Base-by-base conservation (phyloP, 1,140 invertebrate genomes). In the Fopius arisanus region DNA sequence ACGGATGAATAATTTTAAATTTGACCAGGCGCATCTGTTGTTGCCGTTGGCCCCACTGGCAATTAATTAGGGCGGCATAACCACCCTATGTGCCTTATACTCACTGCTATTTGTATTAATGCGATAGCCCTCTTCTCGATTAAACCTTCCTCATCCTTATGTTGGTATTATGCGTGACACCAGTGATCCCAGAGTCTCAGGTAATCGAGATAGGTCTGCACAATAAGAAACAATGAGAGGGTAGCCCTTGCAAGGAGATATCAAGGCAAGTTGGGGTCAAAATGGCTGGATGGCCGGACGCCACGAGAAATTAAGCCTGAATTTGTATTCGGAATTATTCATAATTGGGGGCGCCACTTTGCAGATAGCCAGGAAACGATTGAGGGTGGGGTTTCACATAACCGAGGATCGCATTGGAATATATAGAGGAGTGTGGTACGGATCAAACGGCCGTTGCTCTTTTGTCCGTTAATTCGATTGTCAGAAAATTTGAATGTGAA, bases 401-500 rank as follows among this genome's bases (percentile, higher is more conserved):
- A 26, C 21, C n/a, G 33, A 26, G 48, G 5, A 63, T n/a, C 16
- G 67, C 28, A 29, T 14, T 26, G 29, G 19, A 14, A 54, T 62
- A 28, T 16, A 63, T 29, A 59, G 5, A 48, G 48, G 73, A 59
- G 66, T 67, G 79, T 77, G 74, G 77, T 73, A 79, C 77, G 77
- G 85, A 86, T 86, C 86, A 87, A 87, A 87, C 85, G 85, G 77
- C 78, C 79, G 78, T 71, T 81, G 80, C 79, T 81, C 86, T 86
- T 87, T 82, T 85, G 80, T 82, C 76, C 79, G 77, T 80, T 86
- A 87, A 87, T 86, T 86, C 77, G 80, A 86, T 86, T 85, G 83
- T 78, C 75, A 72, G 54, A 70, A 82, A 85, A 87, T 87, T 87
- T 87, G 82, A 87, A 87, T 86, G 80, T 80, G 70, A 86, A 86